Evolutionary conservation across 2,888 invertebrate genomes (phyloP), one percentile per base, ranked within the genome.

Genomic region (Nephrotoma appendiculata): DNA sequence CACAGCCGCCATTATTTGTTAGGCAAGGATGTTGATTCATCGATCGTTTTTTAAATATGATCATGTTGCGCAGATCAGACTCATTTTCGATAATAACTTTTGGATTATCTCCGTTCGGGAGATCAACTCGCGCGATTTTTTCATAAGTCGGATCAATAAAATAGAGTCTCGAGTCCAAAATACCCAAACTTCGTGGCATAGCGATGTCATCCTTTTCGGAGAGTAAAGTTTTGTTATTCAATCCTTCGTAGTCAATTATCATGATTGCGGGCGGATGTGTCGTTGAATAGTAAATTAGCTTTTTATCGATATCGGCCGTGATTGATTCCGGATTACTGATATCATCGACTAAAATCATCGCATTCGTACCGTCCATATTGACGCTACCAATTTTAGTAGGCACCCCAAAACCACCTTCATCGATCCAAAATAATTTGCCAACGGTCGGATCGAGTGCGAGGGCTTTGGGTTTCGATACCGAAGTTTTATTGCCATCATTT

Each of bases 361-460:
- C 93, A 89, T 95, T 95, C 12, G 94, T 94, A 0, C 99, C 99
- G 90, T 98, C 98, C 97, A 99, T 98, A 90, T 97, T 96, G 0
- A 97, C 97, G 89, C 95, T 96, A 0, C 95, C 97, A 44, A 99
- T 95, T 91, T 99, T 99, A 0, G 95, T 93, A 0, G 97, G 96
- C 0, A 98, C 96, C 1, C 97, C 97, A 87, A 93, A 95, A 7
- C 98, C 98, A 9, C 99, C 99, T 88, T 97, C 96, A 90, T 99
- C 99, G 9, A 98, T 94, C 99, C 99, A 99, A 92, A 97, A 99
- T 43, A 98, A 92, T 92, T 96, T 96, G 44, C 99, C 99, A 89
- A 97, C 96, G n/a, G 94, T 94, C 0, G 99, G 98, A 92, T 99
- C 98, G 45, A 99, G 92, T 87, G 96, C 97, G 87, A 99, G 94